Evolutionary conservation across 2,797 vertebrate species (phyloP).

Genomic region (Lerista edwardsae): DNA sequence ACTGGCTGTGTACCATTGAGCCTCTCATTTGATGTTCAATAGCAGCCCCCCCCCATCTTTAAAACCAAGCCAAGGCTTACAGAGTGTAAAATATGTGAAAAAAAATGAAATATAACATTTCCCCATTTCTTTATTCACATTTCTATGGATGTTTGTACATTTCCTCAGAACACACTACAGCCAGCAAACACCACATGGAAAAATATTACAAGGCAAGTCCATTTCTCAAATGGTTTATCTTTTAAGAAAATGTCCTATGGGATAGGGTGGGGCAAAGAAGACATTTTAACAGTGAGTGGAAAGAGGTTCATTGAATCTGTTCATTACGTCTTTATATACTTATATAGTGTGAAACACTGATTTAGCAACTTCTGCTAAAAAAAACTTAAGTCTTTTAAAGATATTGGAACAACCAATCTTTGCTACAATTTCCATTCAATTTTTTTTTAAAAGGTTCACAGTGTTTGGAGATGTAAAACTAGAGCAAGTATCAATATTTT

Average conservation of each 20-base stretch:
- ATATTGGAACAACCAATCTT: slow-evolving; percentile 60
- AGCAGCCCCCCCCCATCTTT: background rate
- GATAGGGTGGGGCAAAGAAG: background rate
- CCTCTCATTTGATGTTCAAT: background rate
- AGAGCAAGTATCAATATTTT: slow-evolving; percentile 8
- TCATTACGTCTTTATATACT: slow-evolving; percentile 23
- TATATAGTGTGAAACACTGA: slow-evolving; percentile 42
- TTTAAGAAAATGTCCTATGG: background rate
- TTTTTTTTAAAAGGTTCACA: slow-evolving; percentile 29
- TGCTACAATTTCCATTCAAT: background rate
- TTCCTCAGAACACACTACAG: slow-evolving; percentile 44
- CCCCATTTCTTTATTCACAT: slow-evolving; percentile 78
- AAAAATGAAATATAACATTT: slow-evolving; percentile 19
- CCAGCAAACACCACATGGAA: slow-evolving; percentile 33
- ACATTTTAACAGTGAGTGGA: slow-evolving; percentile 18
- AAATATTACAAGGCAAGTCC: slow-evolving; percentile 31
- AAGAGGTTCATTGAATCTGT: slow-evolving; percentile 41
- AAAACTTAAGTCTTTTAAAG: slow-evolving; percentile 57
- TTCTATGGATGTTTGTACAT: slow-evolving; percentile 70
- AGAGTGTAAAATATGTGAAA: background rate
- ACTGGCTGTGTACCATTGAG: background rate
- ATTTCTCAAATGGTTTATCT: slow-evolving; percentile 8
- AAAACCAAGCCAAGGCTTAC: background rate
- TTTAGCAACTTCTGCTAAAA: slow-evolving; percentile 57
- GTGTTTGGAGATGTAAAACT: slow-evolving; percentile 47